Conservation (phyloP, 2,888 invertebrate genomes). For the Torymus texanus region DNA sequence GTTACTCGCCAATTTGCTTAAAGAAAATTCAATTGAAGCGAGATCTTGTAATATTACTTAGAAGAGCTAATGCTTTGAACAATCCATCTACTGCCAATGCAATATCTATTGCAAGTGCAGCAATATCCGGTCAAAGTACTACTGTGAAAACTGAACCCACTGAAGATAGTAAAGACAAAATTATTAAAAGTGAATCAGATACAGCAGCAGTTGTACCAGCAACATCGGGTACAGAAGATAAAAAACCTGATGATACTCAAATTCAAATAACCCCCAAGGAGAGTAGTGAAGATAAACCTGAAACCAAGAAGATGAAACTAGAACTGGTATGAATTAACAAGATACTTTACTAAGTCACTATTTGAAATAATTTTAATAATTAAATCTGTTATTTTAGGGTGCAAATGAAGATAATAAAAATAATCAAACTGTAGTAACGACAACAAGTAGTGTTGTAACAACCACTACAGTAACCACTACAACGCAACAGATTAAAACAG, state of each 20-base stretch:
- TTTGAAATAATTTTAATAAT: conserved; percentile 65
- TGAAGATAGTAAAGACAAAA: conserved; percentile 42
- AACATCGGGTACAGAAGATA: conserved; percentile 57
- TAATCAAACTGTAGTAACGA: conserved; percentile 66
- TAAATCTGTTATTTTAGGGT: conserved; percentile 76
- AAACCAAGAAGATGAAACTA: conserved; percentile 66
- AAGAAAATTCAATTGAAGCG: conserved; percentile 84
- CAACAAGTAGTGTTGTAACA: conserved; percentile 71
- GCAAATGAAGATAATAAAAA: conserved; percentile 77
- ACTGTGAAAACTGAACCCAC: conserved; percentile 53
- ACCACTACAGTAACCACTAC: conserved; percentile 74
- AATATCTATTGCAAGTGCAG: conserved; percentile 56
- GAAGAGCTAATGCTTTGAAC: conserved; percentile 79
- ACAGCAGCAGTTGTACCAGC: not conserved
- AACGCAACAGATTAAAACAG: conserved; percentile 72
- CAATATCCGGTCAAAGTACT: conserved; percentile 49
- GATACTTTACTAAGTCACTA: conserved; percentile 1
- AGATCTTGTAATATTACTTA: conserved; percentile 80
- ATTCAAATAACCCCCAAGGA: conserved; percentile 5
- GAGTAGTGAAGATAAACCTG: conserved; percentile 54
- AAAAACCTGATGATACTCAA: conserved; percentile 75
- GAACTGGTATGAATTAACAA: conserved; percentile 59
- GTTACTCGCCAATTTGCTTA: conserved; percentile 89
- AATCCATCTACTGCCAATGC: conserved; percentile 54
- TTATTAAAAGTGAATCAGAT: conserved; percentile 62